phyloP scores from a whole-genome alignment of 37 sponge, comb jelly and placozoan genomes.

The Corticium candelabrum region DNA sequence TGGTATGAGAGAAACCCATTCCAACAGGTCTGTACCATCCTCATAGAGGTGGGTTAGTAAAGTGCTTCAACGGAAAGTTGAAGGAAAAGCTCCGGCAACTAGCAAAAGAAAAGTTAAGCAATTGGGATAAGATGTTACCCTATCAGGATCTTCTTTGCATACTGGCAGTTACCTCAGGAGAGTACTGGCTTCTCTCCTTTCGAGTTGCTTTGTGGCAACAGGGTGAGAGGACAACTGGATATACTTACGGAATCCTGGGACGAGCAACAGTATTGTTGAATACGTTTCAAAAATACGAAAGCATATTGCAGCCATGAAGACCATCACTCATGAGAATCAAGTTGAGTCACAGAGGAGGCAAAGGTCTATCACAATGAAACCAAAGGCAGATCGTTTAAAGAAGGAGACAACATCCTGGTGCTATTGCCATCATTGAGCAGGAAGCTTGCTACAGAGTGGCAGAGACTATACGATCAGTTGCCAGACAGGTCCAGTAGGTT shows the following conservation, averaged over 20 bases:
- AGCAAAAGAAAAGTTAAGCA: not conserved
- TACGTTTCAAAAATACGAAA: constrained; percentile 18
- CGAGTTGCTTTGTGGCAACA: constrained; percentile 30
- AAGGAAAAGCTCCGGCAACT: constrained; percentile 27
- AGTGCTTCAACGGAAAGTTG: constrained; percentile 34
- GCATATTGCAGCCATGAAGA: constrained; percentile 14
- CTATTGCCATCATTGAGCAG: too few species aligned
- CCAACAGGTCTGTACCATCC: constrained; percentile 42
- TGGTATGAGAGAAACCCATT: constrained; percentile 19
- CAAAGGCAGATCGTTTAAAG: too few species aligned
- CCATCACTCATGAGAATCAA: too few species aligned
- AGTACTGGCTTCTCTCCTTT: constrained; percentile 36
- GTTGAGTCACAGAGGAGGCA: too few species aligned
- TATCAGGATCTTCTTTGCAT: constrained; percentile 30
- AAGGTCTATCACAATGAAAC: too few species aligned
- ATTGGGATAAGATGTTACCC: constrained; percentile 22
- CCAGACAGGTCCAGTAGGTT: too few species aligned
- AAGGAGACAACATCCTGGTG: too few species aligned
- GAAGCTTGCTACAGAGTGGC: too few species aligned
- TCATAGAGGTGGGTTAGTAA: constrained; percentile 37
- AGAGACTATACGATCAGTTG: too few species aligned
- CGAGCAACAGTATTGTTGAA: constrained; percentile 16
- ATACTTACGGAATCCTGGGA: constrained; percentile 41
- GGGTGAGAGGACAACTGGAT: constrained; percentile 38
- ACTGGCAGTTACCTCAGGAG: constrained; percentile 31